These are phyloP conservation scores for Drosophila pachea DNA, from an alignment of 1,140 invertebrate genomes.

Conservation along the genomic window DNA sequence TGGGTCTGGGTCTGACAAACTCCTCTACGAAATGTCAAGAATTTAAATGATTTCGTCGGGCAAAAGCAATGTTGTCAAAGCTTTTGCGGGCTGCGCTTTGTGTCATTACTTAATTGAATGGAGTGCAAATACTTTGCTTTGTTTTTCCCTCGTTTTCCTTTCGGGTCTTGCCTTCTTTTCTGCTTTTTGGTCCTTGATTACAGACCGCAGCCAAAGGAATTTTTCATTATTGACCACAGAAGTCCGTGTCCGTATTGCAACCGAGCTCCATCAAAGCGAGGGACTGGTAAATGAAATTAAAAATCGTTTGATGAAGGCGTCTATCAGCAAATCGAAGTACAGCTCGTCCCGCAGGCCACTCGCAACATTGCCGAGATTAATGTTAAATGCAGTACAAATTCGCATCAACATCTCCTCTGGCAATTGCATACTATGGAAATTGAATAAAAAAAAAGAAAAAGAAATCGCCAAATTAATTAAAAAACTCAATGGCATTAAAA, in stretches of 20 bases:
- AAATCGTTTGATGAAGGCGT: constrained; percentile 64
- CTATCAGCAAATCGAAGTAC: constrained; percentile 37
- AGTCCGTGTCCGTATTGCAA: constrained; percentile 53
- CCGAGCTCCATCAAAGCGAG: constrained; percentile 18
- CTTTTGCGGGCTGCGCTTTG: constrained; percentile 24
- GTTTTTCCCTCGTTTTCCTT: constrained; percentile 45
- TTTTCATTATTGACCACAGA: constrained; percentile 76
- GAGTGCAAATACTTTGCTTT: constrained; percentile 68
- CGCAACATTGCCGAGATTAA: constrained; percentile 56
- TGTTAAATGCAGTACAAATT: constrained; percentile 59
- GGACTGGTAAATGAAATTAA: constrained; percentile 61
- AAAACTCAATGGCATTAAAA: constrained; percentile 46
- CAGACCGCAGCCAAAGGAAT: constrained; percentile 64
- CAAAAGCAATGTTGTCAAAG: constrained; percentile 40
- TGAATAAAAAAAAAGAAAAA: not conserved
- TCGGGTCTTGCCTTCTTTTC: constrained; percentile 19
- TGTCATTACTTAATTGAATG: constrained; percentile 72
- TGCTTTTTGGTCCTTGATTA: constrained; percentile 40
- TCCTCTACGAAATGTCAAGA: constrained; percentile 48
- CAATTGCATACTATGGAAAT: constrained; percentile 12
- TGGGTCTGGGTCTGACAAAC: not conserved
- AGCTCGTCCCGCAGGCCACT: constrained; percentile 25
- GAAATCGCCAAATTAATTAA: constrained; percentile 63
- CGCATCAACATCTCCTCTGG: constrained; percentile 9
- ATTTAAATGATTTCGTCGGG: constrained; percentile 65